These are phyloP conservation scores for Cephalotes varians DNA, from an alignment of 2,888 invertebrate genomes.

Conservation along the genomic window DNA sequence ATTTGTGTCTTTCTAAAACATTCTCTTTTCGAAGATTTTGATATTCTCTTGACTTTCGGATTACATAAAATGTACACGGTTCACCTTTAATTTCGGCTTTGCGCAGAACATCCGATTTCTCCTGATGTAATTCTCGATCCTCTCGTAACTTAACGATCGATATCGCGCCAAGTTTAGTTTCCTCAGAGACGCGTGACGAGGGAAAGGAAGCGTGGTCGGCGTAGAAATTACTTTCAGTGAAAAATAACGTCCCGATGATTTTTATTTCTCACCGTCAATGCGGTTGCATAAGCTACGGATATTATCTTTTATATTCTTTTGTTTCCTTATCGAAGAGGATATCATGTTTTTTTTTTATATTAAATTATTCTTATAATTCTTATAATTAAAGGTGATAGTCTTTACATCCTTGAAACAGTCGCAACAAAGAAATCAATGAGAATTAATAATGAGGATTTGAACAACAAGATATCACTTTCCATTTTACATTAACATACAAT, in stretches of 20 bases:
- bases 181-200: conserved; percentile 21
- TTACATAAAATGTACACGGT: conserved; percentile 11
- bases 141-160: conserved; percentile 30
- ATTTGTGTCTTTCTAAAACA: neutral
- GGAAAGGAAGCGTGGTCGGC: conserved; percentile 39
- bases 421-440: neutral
- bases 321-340: conserved; percentile 7
- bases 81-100: conserved; percentile 25
- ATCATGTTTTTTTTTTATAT: neutral
- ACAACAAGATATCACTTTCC: neutral
- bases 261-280: conserved; percentile 15
- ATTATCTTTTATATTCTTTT: neutral
- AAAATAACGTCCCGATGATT: conserved; percentile 4
- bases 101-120: conserved; percentile 18
- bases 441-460: neutral
- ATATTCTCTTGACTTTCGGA: neutral
- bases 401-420: neutral
- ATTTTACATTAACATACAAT: neutral
- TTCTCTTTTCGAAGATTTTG: neutral
- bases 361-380: conserved; percentile 15
- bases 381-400: neutral
- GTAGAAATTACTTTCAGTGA: conserved; percentile 38
- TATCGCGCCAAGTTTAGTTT: conserved; percentile 40
- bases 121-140: conserved; percentile 25
- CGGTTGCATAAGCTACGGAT: conserved; percentile 13